A percentile compares a stretch with the other conserved stretches of the same genome.
Conservation (phyloP, 2,113 vertebrate species). For the Tor tambroides region DNA sequence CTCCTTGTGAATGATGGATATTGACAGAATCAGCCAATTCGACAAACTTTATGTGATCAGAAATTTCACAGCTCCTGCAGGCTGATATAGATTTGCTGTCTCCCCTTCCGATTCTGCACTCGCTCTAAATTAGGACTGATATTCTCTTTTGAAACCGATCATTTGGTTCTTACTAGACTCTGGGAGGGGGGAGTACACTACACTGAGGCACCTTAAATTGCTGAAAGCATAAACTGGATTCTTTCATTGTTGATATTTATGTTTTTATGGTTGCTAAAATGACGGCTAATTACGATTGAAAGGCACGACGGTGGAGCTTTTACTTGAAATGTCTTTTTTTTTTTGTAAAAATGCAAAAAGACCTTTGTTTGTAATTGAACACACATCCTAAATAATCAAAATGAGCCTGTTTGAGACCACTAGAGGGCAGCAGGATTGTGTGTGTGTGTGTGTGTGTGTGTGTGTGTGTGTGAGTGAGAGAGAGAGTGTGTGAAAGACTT, state of each 20-base stretch:
- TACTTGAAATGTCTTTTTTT: conserved; percentile 58
- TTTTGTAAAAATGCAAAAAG: conserved; percentile 42
- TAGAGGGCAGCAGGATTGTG: conserved; percentile 42
- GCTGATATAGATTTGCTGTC: neutral
- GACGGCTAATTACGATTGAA: conserved; percentile 35
- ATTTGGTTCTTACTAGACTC: conserved; percentile 24
- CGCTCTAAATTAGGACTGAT: neutral
- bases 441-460: conserved; percentile 39
- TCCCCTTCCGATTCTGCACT: neutral
- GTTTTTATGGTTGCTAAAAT: conserved; percentile 49
- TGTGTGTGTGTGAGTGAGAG: conserved; percentile 8
- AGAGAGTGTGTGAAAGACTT: conserved; percentile 13
- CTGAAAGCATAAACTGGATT: conserved; percentile 26
- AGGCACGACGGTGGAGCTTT: conserved; percentile 49
- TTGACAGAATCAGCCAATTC: neutral
- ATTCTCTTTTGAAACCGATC: neutral
- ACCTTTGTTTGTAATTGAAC: conserved; percentile 43
- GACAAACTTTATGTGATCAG: conserved; percentile 1
- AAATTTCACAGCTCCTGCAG: neutral
- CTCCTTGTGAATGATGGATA: conserved; percentile 8
- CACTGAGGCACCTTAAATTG: conserved; percentile 49
- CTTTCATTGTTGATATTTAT: conserved; percentile 47
- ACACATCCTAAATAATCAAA: conserved; percentile 44
- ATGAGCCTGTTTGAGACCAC: conserved; percentile 40
- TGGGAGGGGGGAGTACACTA: conserved; percentile 12